phyloP scores from a whole-genome alignment of 2,888 invertebrate genomes.

The Conchocele bisecta region DNA sequence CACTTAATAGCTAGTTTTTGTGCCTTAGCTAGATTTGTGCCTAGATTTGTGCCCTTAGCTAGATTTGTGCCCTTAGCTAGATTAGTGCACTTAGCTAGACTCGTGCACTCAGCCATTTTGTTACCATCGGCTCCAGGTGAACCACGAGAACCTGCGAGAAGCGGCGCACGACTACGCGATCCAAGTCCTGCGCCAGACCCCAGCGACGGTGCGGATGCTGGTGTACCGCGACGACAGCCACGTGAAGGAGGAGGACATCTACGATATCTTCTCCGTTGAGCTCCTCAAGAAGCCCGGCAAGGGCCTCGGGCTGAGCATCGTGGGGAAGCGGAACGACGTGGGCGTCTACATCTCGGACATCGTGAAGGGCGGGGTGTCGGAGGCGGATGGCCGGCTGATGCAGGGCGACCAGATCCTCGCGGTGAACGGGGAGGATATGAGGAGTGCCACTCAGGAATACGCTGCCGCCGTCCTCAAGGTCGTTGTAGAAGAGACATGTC shows the following conservation, averaged over 20 bases:
- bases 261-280: constrained; percentile 87
- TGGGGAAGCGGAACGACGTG: constrained; percentile 88
- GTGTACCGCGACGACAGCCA: constrained; percentile 87
- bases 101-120: too few species aligned
- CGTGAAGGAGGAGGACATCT: constrained; percentile 86
- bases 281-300: constrained; percentile 93
- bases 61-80: too few species aligned
- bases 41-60: too few species aligned
- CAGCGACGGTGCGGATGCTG: constrained; percentile 91
- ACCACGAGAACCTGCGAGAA: constrained; percentile 90
- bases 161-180: constrained; percentile 91
- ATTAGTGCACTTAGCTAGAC: too few species aligned
- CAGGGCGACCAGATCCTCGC: constrained; percentile 95
- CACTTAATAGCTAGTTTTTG: too few species aligned
- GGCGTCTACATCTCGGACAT: constrained; percentile 97
- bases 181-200: constrained; percentile 89
- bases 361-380: constrained; percentile 94
- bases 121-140: too few species aligned
- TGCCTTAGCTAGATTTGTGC: too few species aligned
- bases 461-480: constrained; percentile 94
- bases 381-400: constrained; percentile 93
- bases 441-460: constrained; percentile 87
- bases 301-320: constrained; percentile 89
- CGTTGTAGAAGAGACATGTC: too few species aligned
- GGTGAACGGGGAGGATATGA: constrained; percentile 92